Conservation (phyloP, 2,888 invertebrate genomes). For the Oscheius sp. region DNA sequence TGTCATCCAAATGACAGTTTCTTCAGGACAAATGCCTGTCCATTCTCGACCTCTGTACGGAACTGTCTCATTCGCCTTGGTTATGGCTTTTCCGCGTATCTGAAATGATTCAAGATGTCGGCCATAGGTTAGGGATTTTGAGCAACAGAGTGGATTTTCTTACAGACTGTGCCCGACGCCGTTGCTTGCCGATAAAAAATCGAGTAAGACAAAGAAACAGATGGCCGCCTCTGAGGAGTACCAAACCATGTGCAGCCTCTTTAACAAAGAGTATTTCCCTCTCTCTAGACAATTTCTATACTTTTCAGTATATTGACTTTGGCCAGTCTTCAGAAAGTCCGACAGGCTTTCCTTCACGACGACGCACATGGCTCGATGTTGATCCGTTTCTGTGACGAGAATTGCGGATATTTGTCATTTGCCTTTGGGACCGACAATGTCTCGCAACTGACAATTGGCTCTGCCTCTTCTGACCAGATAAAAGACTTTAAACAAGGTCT, state of each 20-base stretch:
- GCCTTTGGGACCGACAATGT: constrained; percentile 48
- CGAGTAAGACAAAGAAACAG: constrained; percentile 64
- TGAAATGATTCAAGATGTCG: constrained; percentile 61
- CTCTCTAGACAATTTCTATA: no score
- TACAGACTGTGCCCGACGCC: constrained; percentile 59
- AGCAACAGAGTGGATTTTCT: no score
- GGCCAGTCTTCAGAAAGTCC: constrained; percentile 21
- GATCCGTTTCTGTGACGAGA: constrained; percentile 62
- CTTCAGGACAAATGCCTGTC: constrained; percentile 49
- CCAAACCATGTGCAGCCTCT: constrained; percentile 62
- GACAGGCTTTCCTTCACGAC: constrained; percentile 24
- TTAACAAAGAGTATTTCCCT: constrained; percentile 55
- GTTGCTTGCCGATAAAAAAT: constrained; percentile 54
- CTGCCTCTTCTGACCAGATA: constrained; percentile 57
- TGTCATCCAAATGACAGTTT: neutral
- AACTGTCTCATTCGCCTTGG: constrained; percentile 58
- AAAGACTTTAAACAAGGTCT: constrained; percentile 65
- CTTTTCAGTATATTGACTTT: constrained; percentile 29
- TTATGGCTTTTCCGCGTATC: constrained; percentile 56
- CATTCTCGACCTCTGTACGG: constrained; percentile 57
- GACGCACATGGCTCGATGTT: constrained; percentile 39
- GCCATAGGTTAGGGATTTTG: constrained; percentile 39
- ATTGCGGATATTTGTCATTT: constrained; percentile 56
- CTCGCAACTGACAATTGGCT: constrained; percentile 43
- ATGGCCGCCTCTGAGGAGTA: constrained; percentile 64